phyloP scores from a whole-genome alignment of 2,888 invertebrate species.

The Euclidia mi region DNA sequence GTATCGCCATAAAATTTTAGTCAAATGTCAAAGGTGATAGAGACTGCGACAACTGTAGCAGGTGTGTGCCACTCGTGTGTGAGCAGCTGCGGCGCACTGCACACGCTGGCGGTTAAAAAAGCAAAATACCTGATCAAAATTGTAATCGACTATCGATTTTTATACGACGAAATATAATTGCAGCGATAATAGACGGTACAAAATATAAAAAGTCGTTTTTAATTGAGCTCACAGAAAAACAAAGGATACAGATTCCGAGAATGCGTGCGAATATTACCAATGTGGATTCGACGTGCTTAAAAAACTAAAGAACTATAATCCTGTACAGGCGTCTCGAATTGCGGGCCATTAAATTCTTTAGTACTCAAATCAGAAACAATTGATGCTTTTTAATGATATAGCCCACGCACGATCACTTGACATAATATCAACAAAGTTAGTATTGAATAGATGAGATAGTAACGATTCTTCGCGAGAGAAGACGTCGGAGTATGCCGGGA shows the following conservation, averaged over 20 bases:
- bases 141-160: slow-evolving; percentile 58
- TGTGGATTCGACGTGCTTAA: slow-evolving; percentile 45
- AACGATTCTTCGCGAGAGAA: slow-evolving; percentile 4
- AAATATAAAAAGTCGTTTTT: slow-evolving; percentile 35
- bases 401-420: slow-evolving; percentile 34
- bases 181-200: slow-evolving; percentile 38
- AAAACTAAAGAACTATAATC: slow-evolving; percentile 47
- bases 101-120: slow-evolving; percentile 58
- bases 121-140: slow-evolving; percentile 59
- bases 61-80: slow-evolving; percentile 65
- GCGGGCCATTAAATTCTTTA: slow-evolving; percentile 52
- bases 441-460: slow-evolving; percentile 3
- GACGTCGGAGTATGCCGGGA: slow-evolving; percentile 12
- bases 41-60: slow-evolving; percentile 69
- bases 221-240: slow-evolving; percentile 44
- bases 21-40: slow-evolving; percentile 84
- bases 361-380: slow-evolving; percentile 52
- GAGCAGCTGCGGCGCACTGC: slow-evolving; percentile 71
- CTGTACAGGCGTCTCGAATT: slow-evolving; percentile 46
- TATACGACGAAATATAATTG: slow-evolving; percentile 49
- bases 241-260: slow-evolving; percentile 51
- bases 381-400: slow-evolving; percentile 39
- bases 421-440: slow-evolving; percentile 16
- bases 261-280: slow-evolving; percentile 43
- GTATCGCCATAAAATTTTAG: slow-evolving; percentile 50